Base-by-base conservation (phyloP, 2,888 invertebrate species). In the Caenorhabditis virilis region DNA sequence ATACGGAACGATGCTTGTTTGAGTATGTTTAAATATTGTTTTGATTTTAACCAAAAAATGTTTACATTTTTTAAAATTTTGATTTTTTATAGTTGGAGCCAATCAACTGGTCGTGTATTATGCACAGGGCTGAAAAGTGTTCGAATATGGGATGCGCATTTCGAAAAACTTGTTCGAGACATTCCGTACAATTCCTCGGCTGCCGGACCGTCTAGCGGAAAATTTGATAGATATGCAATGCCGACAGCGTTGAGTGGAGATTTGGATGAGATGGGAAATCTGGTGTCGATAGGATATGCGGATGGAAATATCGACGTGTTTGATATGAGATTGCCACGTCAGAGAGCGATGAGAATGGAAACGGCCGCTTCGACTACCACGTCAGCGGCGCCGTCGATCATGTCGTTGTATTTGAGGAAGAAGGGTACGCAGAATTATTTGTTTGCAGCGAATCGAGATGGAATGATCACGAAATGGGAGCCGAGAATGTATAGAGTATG, bases 401-500 rank as follows among this genome's bases (percentile, higher is more conserved):
- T 57, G 49, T 46, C 51, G 25, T 22, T 65, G 36, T 33, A 48
- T 47, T 22, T 45, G 46, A 33, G 22, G 26, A 47, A 2, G 55
- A 68, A 20, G 53, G 41, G 27, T 47, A 43, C 42, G 55, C 56
- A 7, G 49, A 41, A 20, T 53, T 65, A 43, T 39, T 77, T 30
- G 36, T 68, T 76, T 16, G 74, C 76, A 64, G 78, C 30, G 85
- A 90, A 90, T 83, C 86, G 87, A 50, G 88, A 88, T 75, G 95
- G 94, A n/a, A 46, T 90, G 78, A 87, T 95, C 16, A 77, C 84
- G 61, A 85, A 87, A 69, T 87, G 86, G 85, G 87, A 88, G 69
- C 83, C 85, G 18, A 74, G 87, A 23, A 84, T 84, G 66, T 83
- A 84, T 43, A 82, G 84, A 56, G 74, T 75, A 23, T 41, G 20